Base-by-base conservation (phyloP, 2,888 invertebrate species). In the Mechanitis mazaeus region DNA sequence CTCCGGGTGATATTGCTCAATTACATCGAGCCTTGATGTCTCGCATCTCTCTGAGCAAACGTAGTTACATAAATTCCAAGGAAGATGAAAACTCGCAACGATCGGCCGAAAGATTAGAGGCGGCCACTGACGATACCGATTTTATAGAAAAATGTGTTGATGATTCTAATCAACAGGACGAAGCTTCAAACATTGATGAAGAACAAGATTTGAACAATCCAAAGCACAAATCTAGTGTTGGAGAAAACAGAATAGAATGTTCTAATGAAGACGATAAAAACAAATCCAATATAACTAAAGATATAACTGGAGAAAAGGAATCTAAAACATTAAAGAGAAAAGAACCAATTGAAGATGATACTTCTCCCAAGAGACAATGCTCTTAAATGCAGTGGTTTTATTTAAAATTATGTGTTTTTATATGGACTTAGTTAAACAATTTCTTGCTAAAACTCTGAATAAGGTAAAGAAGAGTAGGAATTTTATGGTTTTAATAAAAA, bases 291-390 rank as follows among this genome's bases (percentile, higher is more conserved):
- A 77, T 78, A 57, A 79, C 81, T 42, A 76, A 78, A 55, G 72
- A 78, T 55, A 69, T 76, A 66, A 69, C 71, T 31, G 71, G 76
- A 33, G 76, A 76, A 11, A 68, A 76, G 64, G 72, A 91, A 72
- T 63, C 72, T 59, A 87, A 80, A 73, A 69, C 77, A 38, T 74
- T 83, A 65, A 89, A 85, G 73, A 77, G 83, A 74, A 88, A 79
- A 81, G 89, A 88, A 66, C 80, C 84, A 3, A 73, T 71, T 7
- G 81, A 79, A 20, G 83, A 83, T 35, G 83, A 83, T 64, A 80
- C 80, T 0, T 78, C 84, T n/a, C 81, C 85, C 42, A 90, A 90
- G 77, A 84, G 88, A 86, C 89, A 81, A 77, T 87, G 89, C 73
- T 83, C 85, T 38, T 76, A 85, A 53, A 55, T 42, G 56, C 59